Evolutionary conservation across 1,140 invertebrate species (phyloP), one percentile per base, ranked within the genome.

Genomic region (Calliphora vicina): DNA sequence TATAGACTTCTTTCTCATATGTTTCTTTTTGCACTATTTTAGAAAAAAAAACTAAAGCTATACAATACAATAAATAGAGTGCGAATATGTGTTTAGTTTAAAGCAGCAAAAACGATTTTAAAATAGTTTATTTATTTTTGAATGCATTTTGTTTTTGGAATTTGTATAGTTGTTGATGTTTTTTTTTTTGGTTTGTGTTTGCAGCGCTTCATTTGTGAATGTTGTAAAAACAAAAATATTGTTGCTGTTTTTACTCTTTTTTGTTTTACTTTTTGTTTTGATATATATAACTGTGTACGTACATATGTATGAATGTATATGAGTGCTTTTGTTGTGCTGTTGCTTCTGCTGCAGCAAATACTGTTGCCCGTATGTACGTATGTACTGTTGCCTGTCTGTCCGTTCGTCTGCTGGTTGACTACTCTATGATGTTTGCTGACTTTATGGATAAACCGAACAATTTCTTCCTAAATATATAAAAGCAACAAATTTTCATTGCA

Each of bases 391-490:
- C 27, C 26, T 76, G 73, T 29, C 67, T 6, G 42, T 82, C 29
- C 3, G 23, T 80, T 35, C 20, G 26, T 17, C 20, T 71, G 20
- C 81, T 61, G 61, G 57, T 10, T 82, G 71, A 23, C 25, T 71
- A 23, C 67, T 71, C 17, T 43, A 45, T 76, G 42, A 67, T 57
- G 50, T 71, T 43, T 76, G 73, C 67, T 42, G 71, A 15, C 43
- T 43, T 26, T 29, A 84, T 85, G 43, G 83, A 82, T 57, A 78
- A 42, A 73, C 73, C 76, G 81, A 83, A 85, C 84, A 88, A 88
- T 90, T 90, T 90, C 88, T 90, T 90, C 87, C 88, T 88, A 88
- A 89, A 85, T 86, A 90, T 90, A 90, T 90, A 90, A 88, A 89
- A 90, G 88, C 88, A 45, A 80, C 85, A 78, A 82, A 84, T 86